Evolutionary conservation across 2,888 invertebrate species (phyloP), one percentile per base, ranked within the genome.

Genomic region (Keiferia lycopersicella): DNA sequence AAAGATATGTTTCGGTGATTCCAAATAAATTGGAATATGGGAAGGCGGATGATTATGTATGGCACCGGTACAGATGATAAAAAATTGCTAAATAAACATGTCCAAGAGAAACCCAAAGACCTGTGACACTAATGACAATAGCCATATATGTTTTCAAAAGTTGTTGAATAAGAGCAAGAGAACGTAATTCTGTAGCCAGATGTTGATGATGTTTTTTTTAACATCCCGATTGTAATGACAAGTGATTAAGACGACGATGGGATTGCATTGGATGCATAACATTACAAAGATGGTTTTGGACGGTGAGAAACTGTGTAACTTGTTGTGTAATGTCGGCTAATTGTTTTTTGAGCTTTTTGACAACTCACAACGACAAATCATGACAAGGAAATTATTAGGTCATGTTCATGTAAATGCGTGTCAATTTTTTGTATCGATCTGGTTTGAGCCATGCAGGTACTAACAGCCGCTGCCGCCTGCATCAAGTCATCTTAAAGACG

Each of bases 141-240:
- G n/a, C n/a, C 41, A n/a, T 2, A 41, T n/a, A n/a, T n/a, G n/a
- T 2, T 14, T 41, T 41, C 8, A 3, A 41, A 41, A 1, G 41
- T n/a, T 14, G 41, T n/a, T 41, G 34, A 34, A 34, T 41, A 14
- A n/a, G 41, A 41, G 41, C 12, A n/a, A 41, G 41, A 34, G 8
- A 1, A 34, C 41, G 41, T n/a, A 1, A 41, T 41, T 51, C 22
- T 20, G 20, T 12, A 18, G 20, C 51, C 12, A 51, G 51, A 20
- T 51, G 51, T 51, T 51, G 26, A 26, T 26, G 26, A 26, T 26
- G 26, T 26, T 4, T 50, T 11, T 20, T 51, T 20, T 22, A 51
- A 51, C 51, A 22, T 51, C 20, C 20, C 22, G 22, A 51, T 51
- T 51, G 51, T 51, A 12, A 51, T 20, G 11, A 11, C 51, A 51